A percentile compares a stretch with the other conserved stretches of the same genome.
Conservation (phyloP, 2,113 vertebrate genomes). For the Poecile atricapillus region DNA sequence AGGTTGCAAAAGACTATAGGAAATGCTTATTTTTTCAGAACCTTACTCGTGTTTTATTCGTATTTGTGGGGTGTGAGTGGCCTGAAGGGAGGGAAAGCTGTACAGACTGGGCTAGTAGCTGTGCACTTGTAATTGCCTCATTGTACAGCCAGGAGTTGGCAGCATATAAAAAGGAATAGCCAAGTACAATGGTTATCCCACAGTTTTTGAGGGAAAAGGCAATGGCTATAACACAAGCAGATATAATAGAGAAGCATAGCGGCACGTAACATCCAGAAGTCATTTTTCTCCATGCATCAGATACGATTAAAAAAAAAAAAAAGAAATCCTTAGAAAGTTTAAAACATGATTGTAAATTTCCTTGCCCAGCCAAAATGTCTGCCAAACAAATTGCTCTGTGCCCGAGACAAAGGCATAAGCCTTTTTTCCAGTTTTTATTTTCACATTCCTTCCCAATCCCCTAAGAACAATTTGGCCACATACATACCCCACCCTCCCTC, state of each 20-base stretch:
- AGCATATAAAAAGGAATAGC: background rate
- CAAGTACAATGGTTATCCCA: background rate
- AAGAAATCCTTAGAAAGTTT: background rate
- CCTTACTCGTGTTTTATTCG: background rate
- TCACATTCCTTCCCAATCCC: background rate
- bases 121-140: background rate
- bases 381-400: background rate
- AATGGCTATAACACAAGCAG: background rate
- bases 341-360: background rate
- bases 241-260: background rate
- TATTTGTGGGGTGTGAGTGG: background rate
- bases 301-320: fast-evolving
- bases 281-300: background rate
- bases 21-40: slow-evolving; percentile 12
- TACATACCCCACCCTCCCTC: no score
- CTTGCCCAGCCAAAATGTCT: background rate
- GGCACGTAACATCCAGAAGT: background rate
- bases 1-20: slow-evolving; percentile 39
- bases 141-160: background rate
- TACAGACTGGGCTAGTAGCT: background rate
- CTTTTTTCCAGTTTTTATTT: background rate
- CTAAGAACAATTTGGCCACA: background rate
- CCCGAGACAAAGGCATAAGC: background rate
- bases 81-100: background rate
- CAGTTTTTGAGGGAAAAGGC: background rate